These are phyloP conservation scores for Dasypolia templi DNA, from an alignment of 2,888 invertebrate species.

Conservation along the genomic window DNA sequence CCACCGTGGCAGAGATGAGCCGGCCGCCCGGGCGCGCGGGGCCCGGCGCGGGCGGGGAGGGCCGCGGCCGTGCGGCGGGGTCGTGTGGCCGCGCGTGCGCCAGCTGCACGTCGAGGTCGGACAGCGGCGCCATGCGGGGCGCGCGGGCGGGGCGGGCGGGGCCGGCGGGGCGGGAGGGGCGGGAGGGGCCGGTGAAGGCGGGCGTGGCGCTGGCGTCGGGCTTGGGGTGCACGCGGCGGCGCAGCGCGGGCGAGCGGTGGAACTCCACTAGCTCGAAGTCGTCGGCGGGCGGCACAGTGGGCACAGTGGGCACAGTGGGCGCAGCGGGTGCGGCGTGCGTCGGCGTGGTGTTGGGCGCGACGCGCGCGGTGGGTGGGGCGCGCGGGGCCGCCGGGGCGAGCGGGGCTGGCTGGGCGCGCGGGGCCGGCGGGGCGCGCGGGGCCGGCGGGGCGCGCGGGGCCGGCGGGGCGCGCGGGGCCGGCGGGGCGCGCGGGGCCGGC, in stretches of 20 bases:
- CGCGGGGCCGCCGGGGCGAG: constrained; percentile 14
- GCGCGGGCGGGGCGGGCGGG: constrained; percentile 69
- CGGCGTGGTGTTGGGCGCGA: constrained; percentile 21
- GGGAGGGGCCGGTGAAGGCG: constrained; percentile 48
- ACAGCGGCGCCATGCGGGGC: constrained; percentile 77
- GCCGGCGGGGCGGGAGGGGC: constrained; percentile 22
- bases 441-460: constrained; percentile 58
- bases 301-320: constrained; percentile 25
- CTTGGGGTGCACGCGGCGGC: constrained; percentile 67
- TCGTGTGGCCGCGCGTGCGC: constrained; percentile 61
- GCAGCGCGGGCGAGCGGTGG: constrained; percentile 58
- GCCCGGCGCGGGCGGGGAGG: constrained; percentile 37
- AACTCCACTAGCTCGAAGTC: constrained; percentile 56
- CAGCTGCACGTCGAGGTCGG: constrained; percentile 77
- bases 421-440: constrained; percentile 35
- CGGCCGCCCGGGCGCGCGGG: constrained; percentile 78
- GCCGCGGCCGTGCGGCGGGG: constrained; percentile 22
- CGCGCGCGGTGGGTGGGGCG: constrained; percentile 45
- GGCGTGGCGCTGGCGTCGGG: constrained; percentile 15
- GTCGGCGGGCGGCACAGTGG: constrained; percentile 63
- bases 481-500: constrained; percentile 33
- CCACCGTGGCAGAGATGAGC: constrained; percentile 91
- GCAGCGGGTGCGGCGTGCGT: constrained; percentile 59
- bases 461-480: constrained; percentile 7
- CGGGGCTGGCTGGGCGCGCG: constrained; percentile 33